Evolutionary conservation across 2,888 invertebrate genomes (phyloP).

Genomic region (Drosophila acutilabella): DNA sequence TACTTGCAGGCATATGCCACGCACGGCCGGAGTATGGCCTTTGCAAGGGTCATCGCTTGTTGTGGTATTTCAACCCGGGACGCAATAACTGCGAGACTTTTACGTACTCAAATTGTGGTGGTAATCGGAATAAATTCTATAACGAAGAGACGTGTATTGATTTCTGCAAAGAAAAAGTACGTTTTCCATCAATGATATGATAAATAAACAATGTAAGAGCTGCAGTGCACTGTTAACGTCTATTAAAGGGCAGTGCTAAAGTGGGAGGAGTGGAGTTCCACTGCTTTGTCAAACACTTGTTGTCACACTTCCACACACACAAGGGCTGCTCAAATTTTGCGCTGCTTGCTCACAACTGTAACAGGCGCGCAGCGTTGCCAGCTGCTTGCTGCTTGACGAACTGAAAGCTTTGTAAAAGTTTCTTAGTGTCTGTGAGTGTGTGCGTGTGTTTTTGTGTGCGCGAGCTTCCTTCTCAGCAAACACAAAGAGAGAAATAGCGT

Average conservation of each 20-base stretch:
- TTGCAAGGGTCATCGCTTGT: slow-evolving; percentile 16
- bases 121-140: slow-evolving; percentile 46
- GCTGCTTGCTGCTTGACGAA: slow-evolving; percentile 28
- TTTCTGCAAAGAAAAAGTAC: slow-evolving; percentile 17
- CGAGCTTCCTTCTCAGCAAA: slow-evolving; percentile 22
- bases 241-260: neutral
- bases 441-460: slow-evolving; percentile 35
- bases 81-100: slow-evolving; percentile 23
- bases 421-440: slow-evolving; percentile 9
- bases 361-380: slow-evolving; percentile 61
- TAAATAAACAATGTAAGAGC: neutral
- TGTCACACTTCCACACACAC: slow-evolving; percentile 13
- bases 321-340: slow-evolving; percentile 76
- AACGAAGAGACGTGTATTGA: slow-evolving; percentile 18
- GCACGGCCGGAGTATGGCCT: slow-evolving; percentile 25
- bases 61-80: slow-evolving; percentile 30
- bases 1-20: slow-evolving; percentile 34
- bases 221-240: slow-evolving; percentile 38
- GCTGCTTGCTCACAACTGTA: slow-evolving; percentile 75
- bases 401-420: slow-evolving; percentile 61
- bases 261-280: neutral
- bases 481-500: slow-evolving; percentile 40
- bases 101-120: slow-evolving; percentile 46
- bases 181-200: neutral
- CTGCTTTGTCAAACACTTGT: slow-evolving; percentile 6